phyloP scores from a whole-genome alignment of 2,797 vertebrate species.

The Anabas testudineus region DNA sequence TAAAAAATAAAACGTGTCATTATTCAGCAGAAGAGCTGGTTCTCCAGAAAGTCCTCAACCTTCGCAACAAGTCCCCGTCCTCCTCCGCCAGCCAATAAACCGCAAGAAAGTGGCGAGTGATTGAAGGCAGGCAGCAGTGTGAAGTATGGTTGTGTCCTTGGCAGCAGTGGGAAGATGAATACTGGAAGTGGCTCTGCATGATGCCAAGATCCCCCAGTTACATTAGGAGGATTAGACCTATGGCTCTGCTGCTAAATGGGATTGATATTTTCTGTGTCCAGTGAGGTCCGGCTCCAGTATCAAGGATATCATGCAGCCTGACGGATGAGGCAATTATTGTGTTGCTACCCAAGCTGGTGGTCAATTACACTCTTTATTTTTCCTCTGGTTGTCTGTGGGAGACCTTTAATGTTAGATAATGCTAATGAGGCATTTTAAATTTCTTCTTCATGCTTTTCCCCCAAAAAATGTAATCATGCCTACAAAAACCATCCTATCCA shows the following conservation, averaged over 20 bases:
- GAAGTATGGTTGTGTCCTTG: constrained; percentile 55
- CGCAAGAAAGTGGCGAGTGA: constrained; percentile 45
- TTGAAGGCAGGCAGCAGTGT: constrained; percentile 42
- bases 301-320: constrained; percentile 5
- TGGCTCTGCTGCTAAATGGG: constrained; percentile 50
- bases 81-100: constrained; percentile 16
- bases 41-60: constrained; percentile 8
- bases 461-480: background rate
- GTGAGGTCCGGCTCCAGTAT: background rate
- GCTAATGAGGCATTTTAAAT: constrained; percentile 35
- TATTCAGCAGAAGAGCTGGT: constrained; percentile 1
- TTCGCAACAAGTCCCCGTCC: constrained; percentile 8
- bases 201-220: constrained; percentile 46
- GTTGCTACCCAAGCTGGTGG: constrained; percentile 31
- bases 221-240: constrained; percentile 56
- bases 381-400: background rate
- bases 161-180: constrained; percentile 50
- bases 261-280: constrained; percentile 41
- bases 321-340: constrained; percentile 47
- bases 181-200: constrained; percentile 42
- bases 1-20: too few species aligned
- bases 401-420: constrained; percentile 18
- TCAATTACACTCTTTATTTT: constrained; percentile 22
- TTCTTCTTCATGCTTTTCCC: constrained; percentile 3
- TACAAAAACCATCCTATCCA: background rate